These are phyloP conservation scores for human (Homo sapiens) DNA, from an alignment of 2,113 vertebrate genomes.

Conservation along the genomic window GRCh38 chr9:79303001-79303500, in stretches of 20 bases:
- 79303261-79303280: background rate
- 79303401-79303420: conserved; percentile 75
- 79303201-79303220: background rate
- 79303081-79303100: background rate
- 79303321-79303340: conserved; percentile 75
- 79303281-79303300: conserved; percentile 67
- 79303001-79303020: background rate
- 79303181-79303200: background rate
- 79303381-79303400: conserved; percentile 79
- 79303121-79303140: conserved; percentile 5
- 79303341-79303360: conserved; percentile 73
- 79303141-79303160: background rate
- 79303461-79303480: conserved; percentile 69
- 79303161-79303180: background rate
- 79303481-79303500: background rate
- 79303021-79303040: background rate
- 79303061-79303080: background rate
- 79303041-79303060: background rate
- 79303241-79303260: background rate
- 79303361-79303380: conserved; percentile 75
- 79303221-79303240: background rate
- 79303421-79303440: conserved; percentile 78
- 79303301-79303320: conserved; percentile 70
- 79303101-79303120: background rate
- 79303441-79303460: conserved; percentile 68